Evolutionary conservation across 2,888 invertebrate species (phyloP), one percentile per base, ranked within the genome.

Genomic region (Rotaria magnacalcarata): DNA sequence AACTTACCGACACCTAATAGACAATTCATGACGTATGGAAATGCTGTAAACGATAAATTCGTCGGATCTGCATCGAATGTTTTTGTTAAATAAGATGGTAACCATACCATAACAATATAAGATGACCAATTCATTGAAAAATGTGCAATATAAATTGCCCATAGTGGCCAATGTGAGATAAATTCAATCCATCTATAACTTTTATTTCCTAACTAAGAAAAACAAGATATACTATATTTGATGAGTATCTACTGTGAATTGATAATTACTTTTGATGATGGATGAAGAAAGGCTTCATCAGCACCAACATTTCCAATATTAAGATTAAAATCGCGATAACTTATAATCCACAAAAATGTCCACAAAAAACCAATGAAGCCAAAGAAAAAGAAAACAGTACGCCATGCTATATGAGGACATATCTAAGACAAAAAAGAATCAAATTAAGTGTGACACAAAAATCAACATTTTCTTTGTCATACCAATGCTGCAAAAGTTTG

Each of bases 111-210:
- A 88, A 94, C 94, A 88, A 94, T 94, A 89, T 94, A 94, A 89
- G 94, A 94, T 85, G 94, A 93, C 94, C 94, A 94, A 90, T 94
- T 94, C 94, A 94, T 94, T 52, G 94, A 93, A 90, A 94, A 94
- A 90, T 94, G 94, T 56, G 94, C 94, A 87, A 93, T 92, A 89
- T 94, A 94, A 88, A 94, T 92, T 10, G 94, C 93, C 94, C 94
- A 94, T 52, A 94, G 90, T 0, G 94, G 93, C 93, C 94, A 94
- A 89, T 93, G 93, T 74, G 92, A 90, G 84, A 94, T 90, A 88
- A 94, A 94, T 89, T 93, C 94, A 24, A 92, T 92, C 94, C 94
- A 94, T 60, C 92, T 91, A 84, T 93, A 92, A 89, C 92, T 93
- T 87, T 92, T 91, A 88, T 92, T 93, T 88, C 91, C 91, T 58